Evolutionary conservation across 92 coral and sea anemone species (phyloP).

Genomic region (Heliopora coerulea): DNA sequence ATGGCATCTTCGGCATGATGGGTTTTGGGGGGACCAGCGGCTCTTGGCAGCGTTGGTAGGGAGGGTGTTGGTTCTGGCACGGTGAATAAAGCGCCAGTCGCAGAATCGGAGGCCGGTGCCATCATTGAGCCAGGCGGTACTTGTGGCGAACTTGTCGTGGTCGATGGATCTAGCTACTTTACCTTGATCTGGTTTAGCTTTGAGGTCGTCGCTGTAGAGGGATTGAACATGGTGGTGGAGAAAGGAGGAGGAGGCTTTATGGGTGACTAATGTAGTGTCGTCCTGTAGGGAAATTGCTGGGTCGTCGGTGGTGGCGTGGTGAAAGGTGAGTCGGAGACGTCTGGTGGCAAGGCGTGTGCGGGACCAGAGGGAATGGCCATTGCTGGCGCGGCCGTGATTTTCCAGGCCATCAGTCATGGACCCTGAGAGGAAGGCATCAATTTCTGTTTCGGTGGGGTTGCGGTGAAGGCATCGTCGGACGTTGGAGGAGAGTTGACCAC

Average conservation of each 20-base stretch:
- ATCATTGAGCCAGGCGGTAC: background rate
- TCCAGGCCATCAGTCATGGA: background rate
- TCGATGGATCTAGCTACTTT: background rate
- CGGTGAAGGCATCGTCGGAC: conserved; percentile 17
- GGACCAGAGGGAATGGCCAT: conserved; percentile 35
- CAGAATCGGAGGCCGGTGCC: conserved; percentile 12
- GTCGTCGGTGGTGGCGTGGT: background rate
- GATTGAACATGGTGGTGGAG: background rate
- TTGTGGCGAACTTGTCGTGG: background rate
- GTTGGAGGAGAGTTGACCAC: conserved; percentile 2
- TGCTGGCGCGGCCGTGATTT: too few species aligned
- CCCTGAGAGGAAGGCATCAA: conserved; percentile 31
- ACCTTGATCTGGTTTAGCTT: conserved; percentile 4
- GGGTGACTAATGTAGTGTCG: background rate
- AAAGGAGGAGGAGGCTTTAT: background rate
- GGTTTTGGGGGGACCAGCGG: background rate
- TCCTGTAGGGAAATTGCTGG: background rate
- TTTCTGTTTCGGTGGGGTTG: background rate
- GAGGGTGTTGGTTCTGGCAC: background rate
- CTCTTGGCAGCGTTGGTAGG: too few species aligned
- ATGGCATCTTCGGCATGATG: background rate
- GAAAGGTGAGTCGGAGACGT: background rate
- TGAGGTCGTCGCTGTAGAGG: background rate
- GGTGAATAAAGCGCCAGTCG: conserved; percentile 25
- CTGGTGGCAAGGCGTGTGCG: conserved; percentile 13